These are phyloP conservation scores for Crossaster papposus DNA, from an alignment of 53 echinoderm and acorn worm genomes.

Conservation along the genomic window DNA sequence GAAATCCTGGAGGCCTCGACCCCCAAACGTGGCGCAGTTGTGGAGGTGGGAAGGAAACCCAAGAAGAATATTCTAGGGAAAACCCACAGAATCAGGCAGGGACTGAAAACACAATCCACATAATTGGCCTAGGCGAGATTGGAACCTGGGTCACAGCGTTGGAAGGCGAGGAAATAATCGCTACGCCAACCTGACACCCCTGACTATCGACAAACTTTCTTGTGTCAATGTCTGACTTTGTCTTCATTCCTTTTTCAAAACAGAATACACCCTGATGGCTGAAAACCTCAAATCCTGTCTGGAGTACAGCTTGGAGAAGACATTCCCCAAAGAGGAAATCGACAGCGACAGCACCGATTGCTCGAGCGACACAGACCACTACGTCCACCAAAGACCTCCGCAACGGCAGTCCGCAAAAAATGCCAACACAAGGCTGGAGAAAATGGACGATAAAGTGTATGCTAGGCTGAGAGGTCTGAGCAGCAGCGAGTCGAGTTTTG, in stretches of 20 bases:
- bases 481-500: constrained; percentile 44
- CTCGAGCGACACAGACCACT: constrained; percentile 6
- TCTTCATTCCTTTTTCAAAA: not conserved
- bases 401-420: constrained; percentile 54
- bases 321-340: constrained; percentile 22
- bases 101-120: too few species aligned
- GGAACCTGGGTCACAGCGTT: too few species aligned
- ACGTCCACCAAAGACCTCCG: constrained; percentile 33
- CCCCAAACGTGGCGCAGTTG: too few species aligned
- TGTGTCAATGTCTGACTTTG: not conserved
- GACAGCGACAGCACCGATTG: constrained; percentile 9
- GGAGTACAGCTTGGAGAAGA: constrained; percentile 45
- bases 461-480: constrained; percentile 58
- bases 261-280: constrained; percentile 97
- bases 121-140: too few species aligned
- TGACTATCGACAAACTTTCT: not conserved
- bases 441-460: constrained; percentile 51
- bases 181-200: too few species aligned
- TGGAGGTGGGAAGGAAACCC: too few species aligned
- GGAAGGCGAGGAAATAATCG: too few species aligned
- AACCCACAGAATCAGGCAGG: too few species aligned
- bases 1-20: too few species aligned
- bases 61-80: too few species aligned
- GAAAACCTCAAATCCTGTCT: constrained; percentile 72
- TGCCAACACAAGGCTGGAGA: constrained; percentile 45